Evolutionary conservation across 2,113 vertebrate species (phyloP).

Genomic region (Tinamus guttatus): DNA sequence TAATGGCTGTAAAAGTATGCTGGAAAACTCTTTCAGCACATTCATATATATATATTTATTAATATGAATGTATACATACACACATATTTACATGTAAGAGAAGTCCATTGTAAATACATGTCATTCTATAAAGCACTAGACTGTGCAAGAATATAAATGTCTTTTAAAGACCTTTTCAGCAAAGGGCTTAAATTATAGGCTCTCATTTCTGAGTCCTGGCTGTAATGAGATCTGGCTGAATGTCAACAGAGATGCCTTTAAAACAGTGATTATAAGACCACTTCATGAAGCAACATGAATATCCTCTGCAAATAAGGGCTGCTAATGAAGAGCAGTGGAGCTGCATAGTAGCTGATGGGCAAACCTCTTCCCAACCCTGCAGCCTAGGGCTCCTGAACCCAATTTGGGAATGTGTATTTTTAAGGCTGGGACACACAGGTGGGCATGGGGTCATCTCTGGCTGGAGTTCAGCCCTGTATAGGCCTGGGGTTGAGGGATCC

Average conservation of each 20-base stretch:
- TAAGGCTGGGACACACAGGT: not conserved
- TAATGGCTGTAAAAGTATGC: not conserved
- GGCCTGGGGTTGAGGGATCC: fast-evolving
- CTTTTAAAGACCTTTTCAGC: conserved; percentile 47
- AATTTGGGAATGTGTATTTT: not conserved
- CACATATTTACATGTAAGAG: not conserved
- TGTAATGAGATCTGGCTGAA: not conserved
- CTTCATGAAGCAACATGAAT: not conserved
- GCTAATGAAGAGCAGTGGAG: not conserved
- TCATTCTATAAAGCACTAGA: conserved; percentile 27
- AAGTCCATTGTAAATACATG: conserved; percentile 1
- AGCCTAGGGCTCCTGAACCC: not conserved
- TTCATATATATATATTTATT: not conserved
- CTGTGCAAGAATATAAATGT: not conserved
- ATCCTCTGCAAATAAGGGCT: not conserved
- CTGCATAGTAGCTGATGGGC: not conserved
- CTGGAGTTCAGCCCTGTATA: not conserved
- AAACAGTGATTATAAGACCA: not conserved
- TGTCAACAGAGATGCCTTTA: not conserved
- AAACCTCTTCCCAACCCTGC: not conserved
- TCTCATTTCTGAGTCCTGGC: not conserved
- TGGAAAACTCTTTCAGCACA: not conserved
- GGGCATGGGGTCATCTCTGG: not conserved
- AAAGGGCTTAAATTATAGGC: conserved; percentile 2
- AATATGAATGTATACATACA: not conserved